Evolutionary conservation across 1,140 invertebrate genomes (phyloP), one percentile per base, ranked within the genome.

Genomic region (Bactericera cockerelli): DNA sequence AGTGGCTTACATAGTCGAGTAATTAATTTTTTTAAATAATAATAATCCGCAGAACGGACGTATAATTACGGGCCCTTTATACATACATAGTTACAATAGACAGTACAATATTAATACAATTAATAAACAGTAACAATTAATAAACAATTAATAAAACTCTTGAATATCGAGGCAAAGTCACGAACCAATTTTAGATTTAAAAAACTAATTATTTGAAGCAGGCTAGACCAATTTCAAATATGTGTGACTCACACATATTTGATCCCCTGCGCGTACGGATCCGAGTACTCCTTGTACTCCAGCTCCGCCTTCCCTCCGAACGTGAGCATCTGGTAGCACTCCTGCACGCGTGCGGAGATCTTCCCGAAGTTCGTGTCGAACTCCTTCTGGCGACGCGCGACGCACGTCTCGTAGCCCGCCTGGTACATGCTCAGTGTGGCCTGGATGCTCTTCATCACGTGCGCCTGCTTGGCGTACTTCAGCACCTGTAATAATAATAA

Each of bases 301-400:
- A 99, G 75, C 64, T 98, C 94, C 0, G 96, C 97, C 74, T 99
- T 95, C 4, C 97, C 97, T 3, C 86, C 95, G 0, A 97, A 72
- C 0, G 96, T 99, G n/a, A 99, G 93, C 91, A 97, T 98, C 71
- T 95, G 87, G 68, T 96, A 97, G 83, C 94, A 90, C 73, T 95
- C 90, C 64, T 94, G 94, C 0, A 99, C 69, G 68, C 96, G 96
- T 0, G 76, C 72, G 0, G 87, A 91, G 61, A 99, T 98, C 16
- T 88, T 81, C 54, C 76, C 79, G 67, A 95, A 99, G 1, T 93
- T 93, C 19, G 75, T 71, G 71, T 93, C 81, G 70, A 99, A 99
- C 70, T 99, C 96, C 19, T 82, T 74, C 4, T 81, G 71, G 26
- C 87, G 72, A 49, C 77, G 72, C 58, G 85, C 76, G 70, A 84